Evolutionary conservation across 1,140 invertebrate species (phyloP).

Genomic region (Drosophila lacertosa): DNA sequence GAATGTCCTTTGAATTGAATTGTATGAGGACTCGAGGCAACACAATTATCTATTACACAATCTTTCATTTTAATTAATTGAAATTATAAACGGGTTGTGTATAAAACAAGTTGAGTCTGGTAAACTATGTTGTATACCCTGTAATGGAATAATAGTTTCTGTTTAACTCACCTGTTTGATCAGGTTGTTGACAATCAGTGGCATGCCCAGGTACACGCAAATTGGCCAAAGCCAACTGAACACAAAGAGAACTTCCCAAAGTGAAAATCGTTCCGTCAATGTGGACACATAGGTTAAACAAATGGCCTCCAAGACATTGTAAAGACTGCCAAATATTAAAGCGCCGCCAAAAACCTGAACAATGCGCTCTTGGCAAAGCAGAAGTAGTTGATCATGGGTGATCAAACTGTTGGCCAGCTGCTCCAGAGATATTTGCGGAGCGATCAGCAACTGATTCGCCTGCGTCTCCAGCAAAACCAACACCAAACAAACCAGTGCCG

Average conservation of each 20-base stretch:
- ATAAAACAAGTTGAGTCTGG: too few relatives aligned
- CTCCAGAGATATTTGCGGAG: neutral
- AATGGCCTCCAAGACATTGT: slow-evolving; percentile 6
- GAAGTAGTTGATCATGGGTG: slow-evolving; percentile 19
- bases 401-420: slow-evolving; percentile 1
- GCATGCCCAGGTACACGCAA: slow-evolving; percentile 3
- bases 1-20: too few relatives aligned
- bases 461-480: slow-evolving; percentile 5
- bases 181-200: slow-evolving; percentile 19
- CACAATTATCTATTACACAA: neutral
- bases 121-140: too few relatives aligned
- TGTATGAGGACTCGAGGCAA: too few relatives aligned
- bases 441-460: neutral
- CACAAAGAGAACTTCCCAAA: neutral
- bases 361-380: slow-evolving; percentile 15
- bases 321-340: slow-evolving; percentile 2
- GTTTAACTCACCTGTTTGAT: slow-evolving; percentile 23
- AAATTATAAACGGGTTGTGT: too few relatives aligned
- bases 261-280: neutral
- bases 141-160: too few relatives aligned
- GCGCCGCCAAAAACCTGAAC: slow-evolving; percentile 14
- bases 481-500: slow-evolving; percentile 1
- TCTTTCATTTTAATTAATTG: slow-evolving; percentile 2
- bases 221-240: slow-evolving; percentile 11
- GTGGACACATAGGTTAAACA: slow-evolving; percentile 4